Evolutionary conservation across 1,140 invertebrate species (phyloP), one percentile per base, ranked within the genome.

Genomic region (Stegodyphus dumicola): DNA sequence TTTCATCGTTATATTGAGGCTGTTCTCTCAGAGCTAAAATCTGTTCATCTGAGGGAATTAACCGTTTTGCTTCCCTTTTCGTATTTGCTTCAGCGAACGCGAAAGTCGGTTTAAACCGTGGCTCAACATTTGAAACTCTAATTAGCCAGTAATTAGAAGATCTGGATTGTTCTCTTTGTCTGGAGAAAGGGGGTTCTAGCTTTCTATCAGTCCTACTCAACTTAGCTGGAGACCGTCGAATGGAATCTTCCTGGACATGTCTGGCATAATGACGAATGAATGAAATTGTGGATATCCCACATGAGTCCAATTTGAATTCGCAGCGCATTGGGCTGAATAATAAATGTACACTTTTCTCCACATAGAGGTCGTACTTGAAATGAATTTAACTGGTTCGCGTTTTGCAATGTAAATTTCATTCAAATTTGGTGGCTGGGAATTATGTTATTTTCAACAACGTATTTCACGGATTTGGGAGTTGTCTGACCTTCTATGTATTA

Each of bases 81-180:
- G 18, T 60, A 48, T 49, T 77, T 64, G 66, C 77, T 78, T 54
- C 77, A 78, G 33, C 77, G 77, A 78, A 69, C 66, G 65, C 65
- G 49, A 78, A 78, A 78, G 77, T 69, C 77, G 51, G 65, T 78
- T 78, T 69, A 78, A 78, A 78, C 65, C 77, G 65, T n/a, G 65
- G 60, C 77, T 69, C 66, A 78, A 78, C 77, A 78, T 78, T 78
- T 78, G 77, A 78, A 78, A 78, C 77, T 78, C 77, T 78, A 78
- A 78, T 78, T 78, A 78, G 77, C 65, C 77, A 78, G 77, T 78
- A 78, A 78, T 78, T 78, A 78, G 60, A 78, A 78, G 77, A 54
- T 64, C 77, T 52, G 69, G 77, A 78, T 78, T 78, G 77, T 78
- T 78, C 77, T 78, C 77, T 78, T 78, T 69, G 64, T 78, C 77